These are phyloP conservation scores for Sycophila texana DNA, from an alignment of 2,888 invertebrate species.

Conservation along the genomic window DNA sequence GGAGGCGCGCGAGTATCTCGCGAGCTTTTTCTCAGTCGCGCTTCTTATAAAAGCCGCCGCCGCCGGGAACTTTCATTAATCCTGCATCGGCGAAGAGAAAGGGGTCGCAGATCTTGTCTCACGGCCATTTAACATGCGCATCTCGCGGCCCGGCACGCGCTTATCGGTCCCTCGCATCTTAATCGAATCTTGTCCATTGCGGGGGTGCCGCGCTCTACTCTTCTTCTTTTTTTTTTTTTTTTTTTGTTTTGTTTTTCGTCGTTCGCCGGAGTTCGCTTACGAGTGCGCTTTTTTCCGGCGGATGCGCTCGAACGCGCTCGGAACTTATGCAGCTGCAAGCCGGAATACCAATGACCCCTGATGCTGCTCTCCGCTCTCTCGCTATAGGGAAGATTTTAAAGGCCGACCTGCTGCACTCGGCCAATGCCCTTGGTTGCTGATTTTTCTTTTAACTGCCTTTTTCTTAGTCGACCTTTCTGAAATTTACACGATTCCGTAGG, in stretches of 20 bases:
- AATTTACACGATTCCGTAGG: too few species aligned
- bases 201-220: background rate
- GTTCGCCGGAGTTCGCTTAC: background rate
- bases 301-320: too few species aligned
- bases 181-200: constrained; percentile 53
- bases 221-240: too few species aligned
- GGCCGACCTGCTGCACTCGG: too few species aligned
- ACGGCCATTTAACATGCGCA: constrained; percentile 49
- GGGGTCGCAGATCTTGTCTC: constrained; percentile 39
- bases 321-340: constrained; percentile 17
- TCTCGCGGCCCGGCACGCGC: constrained; percentile 16
- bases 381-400: background rate
- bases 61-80: constrained; percentile 46
- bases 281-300: constrained; percentile 13
- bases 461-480: too few species aligned
- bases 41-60: background rate
- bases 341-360: too few species aligned
- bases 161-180: constrained; percentile 50
- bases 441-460: too few species aligned
- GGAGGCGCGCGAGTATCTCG: constrained; percentile 15
- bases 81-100: constrained; percentile 38
- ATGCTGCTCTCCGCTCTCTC: background rate
- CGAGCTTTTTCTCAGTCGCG: background rate
- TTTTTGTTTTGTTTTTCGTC: background rate
- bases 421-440: too few species aligned